phyloP scores from a whole-genome alignment of 2,113 vertebrate genomes.

The Catharus bicknelli region DNA sequence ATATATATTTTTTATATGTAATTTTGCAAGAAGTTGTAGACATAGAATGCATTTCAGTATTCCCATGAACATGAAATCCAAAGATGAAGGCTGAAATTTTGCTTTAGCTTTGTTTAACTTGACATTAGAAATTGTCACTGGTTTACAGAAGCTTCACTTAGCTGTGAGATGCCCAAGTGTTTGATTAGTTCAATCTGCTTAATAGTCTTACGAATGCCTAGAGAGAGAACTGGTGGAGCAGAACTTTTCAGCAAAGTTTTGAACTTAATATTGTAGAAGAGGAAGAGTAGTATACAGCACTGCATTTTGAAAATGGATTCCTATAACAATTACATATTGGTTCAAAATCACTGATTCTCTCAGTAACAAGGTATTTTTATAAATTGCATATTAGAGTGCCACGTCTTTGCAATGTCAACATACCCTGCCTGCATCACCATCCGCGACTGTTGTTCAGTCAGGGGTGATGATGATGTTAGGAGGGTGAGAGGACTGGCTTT shows the following conservation, averaged over 20 bases:
- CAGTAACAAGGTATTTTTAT: background rate
- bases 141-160: background rate
- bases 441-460: background rate
- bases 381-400: background rate
- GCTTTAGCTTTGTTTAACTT: conserved; percentile 5
- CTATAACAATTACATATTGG: background rate
- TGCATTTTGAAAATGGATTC: background rate
- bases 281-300: background rate
- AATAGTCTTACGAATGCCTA: background rate
- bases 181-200: background rate
- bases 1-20: conserved; percentile 43
- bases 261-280: background rate
- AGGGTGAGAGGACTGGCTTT: background rate
- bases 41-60: conserved; percentile 34
- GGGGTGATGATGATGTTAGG: background rate
- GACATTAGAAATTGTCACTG: background rate
- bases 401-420: background rate
- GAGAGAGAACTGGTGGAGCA: background rate
- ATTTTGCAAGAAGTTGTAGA: conserved; percentile 31
- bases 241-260: background rate
- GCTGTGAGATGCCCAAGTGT: background rate
- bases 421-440: background rate
- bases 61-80: conserved; percentile 62
- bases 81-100: conserved; percentile 29
- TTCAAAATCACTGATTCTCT: background rate